phyloP scores from a whole-genome alignment of 2,888 invertebrate species.

The Machimus rusticus region DNA sequence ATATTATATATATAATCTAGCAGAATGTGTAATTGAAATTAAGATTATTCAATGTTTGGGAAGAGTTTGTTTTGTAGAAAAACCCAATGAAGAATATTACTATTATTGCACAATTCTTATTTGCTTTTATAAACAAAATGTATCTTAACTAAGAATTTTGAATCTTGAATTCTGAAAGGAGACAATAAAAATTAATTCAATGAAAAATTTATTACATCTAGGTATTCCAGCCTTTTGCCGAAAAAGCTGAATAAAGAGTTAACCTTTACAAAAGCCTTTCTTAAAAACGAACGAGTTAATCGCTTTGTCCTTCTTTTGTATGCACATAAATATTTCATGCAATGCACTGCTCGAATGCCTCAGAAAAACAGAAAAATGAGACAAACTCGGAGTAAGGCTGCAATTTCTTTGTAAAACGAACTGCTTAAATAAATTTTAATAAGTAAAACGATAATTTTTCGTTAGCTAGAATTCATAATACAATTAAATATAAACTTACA shows the following conservation, averaged over 20 bases:
- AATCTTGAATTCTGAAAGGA: background rate
- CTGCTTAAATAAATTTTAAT: background rate
- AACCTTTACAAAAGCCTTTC: background rate
- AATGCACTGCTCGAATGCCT: background rate
- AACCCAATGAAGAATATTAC: too few species aligned
- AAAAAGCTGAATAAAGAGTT: background rate
- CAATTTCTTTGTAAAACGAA: background rate
- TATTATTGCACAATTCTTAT: too few species aligned
- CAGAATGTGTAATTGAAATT: too few species aligned
- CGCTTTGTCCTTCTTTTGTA: background rate
- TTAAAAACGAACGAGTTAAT: background rate
- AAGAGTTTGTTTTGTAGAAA: too few species aligned
- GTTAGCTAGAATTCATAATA: too few species aligned
- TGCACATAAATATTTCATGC: background rate
- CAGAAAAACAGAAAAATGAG: background rate
- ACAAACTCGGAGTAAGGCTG: background rate
- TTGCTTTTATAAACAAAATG: too few species aligned
- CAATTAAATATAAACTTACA: too few species aligned
- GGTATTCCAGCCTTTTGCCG: background rate
- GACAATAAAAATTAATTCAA: background rate
- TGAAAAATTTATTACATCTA: background rate
- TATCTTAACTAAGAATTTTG: too few species aligned
- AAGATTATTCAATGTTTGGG: too few species aligned
- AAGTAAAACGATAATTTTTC: too few species aligned
- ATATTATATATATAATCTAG: too few species aligned